Base-by-base conservation (phyloP, 1,140 invertebrate species). In the Calliopsis andreniformis region DNA sequence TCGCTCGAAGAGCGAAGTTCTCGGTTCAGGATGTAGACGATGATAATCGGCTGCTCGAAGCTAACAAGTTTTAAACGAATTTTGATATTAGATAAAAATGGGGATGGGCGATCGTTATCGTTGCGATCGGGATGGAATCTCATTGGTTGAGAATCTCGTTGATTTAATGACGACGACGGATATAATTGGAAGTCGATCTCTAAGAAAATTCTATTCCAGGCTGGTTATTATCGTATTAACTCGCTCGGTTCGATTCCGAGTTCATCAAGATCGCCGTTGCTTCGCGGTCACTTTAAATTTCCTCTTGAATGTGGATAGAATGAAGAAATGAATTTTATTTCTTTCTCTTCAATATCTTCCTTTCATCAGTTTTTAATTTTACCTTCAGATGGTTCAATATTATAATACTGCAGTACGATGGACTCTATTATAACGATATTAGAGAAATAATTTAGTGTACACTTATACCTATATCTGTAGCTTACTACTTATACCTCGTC, bases 151-250 rank as follows among this genome's bases (percentile, higher is more conserved):
- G 25, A n/a, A 76, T 76, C 43, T 51, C 42, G 43, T 28, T 51
- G 30, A 76, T 69, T 68, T 76, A 68, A 76, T 49, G 63, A 58
- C 55, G 30, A 7, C 23, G 64, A 32, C 53, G 64, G 32, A 59
- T 68, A 20, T 68, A 69, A 69, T 76, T 76, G 73, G 73, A 67
- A 58, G 55, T 58, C 71, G 71, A 67, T 75, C 55, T 16, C 42
- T 25, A 67, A 43, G 71, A 56, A 67, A 67, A 67, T 67, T 75
- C 71, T 58, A 35, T 39, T 30, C 68, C 30, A 2, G 10, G 3
- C 32, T 10, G n/a, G 18, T 72, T 63, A 53, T 67, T 58, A 58
- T 66, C 51, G 20, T 47, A 35, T 58, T 75, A 75, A 67, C 67
- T 75, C 64, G 63, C 43, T 75, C 62, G 61, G 56, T 32, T 55